A percentile compares a stretch with the other conserved stretches of the same genome.
Conservation (phyloP, 2,797 vertebrate species). For the Spea hammondii region DNA sequence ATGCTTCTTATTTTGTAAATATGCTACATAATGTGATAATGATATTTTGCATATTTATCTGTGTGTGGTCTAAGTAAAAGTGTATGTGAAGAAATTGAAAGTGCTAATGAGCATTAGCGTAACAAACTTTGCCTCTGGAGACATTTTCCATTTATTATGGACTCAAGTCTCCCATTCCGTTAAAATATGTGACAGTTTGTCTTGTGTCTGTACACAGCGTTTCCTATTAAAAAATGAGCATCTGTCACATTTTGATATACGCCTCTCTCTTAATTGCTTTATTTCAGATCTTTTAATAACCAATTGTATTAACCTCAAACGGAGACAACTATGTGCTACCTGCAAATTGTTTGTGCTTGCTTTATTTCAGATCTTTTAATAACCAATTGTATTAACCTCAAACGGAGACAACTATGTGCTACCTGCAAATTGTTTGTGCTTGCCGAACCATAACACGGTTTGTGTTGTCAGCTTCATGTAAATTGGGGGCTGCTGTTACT, state of each 20-base stretch:
- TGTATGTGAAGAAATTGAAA: too few species aligned
- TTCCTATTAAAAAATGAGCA: neutral
- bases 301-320: slow-evolving; percentile 43
- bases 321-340: slow-evolving; percentile 38
- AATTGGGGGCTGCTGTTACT: slow-evolving; percentile 33
- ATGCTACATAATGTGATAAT: too few species aligned
- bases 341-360: slow-evolving; percentile 53
- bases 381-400: slow-evolving; percentile 44
- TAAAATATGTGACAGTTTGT: slow-evolving; percentile 3
- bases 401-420: slow-evolving; percentile 39
- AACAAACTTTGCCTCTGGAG: too few species aligned
- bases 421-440: slow-evolving; percentile 52
- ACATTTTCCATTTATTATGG: too few species aligned
- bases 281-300: slow-evolving; percentile 25
- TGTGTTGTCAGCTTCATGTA: slow-evolving; percentile 43
- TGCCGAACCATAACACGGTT: slow-evolving; percentile 47
- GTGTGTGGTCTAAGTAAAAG: too few species aligned
- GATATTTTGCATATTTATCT: too few species aligned
- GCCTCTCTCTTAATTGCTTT: slow-evolving; percentile 36
- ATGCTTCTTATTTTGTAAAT: too few species aligned
- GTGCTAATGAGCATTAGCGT: too few species aligned
- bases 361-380: slow-evolving; percentile 13
- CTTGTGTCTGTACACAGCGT: neutral
- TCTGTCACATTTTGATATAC: slow-evolving; percentile 27
- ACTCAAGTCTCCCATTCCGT: too few species aligned